These are phyloP conservation scores for Eptatretus burgeri DNA, from an alignment of 2,113 vertebrate genomes.

Conservation along the genomic window DNA sequence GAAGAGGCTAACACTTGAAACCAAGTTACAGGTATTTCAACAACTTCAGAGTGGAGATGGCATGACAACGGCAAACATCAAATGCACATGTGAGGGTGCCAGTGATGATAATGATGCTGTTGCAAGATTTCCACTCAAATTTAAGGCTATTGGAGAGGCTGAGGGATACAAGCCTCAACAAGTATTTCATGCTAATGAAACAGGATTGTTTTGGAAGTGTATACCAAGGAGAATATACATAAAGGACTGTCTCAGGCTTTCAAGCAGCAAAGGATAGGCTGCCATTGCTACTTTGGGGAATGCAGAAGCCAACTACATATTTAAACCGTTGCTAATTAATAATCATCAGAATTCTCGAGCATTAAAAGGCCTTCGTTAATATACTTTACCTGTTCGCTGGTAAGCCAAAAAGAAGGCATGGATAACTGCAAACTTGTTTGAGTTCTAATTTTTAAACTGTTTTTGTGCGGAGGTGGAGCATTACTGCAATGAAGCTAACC, in stretches of 20 bases:
- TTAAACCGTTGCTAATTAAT: too few species aligned
- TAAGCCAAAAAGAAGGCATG: too few species aligned
- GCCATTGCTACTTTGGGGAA: neutral
- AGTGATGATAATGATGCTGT: neutral
- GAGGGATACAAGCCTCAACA: neutral
- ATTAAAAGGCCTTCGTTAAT: too few species aligned
- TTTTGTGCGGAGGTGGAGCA: too few species aligned
- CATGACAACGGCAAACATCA: neutral
- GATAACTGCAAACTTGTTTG: too few species aligned
- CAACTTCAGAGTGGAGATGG: neutral
- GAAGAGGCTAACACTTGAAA: too few species aligned
- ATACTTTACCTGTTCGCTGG: too few species aligned
- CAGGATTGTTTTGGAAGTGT: neutral
- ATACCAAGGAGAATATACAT: neutral
- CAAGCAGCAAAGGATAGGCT: conserved; percentile 1
- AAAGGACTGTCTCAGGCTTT: neutral
- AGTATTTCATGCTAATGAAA: conserved; percentile 1
- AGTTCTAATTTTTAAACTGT: too few species aligned
- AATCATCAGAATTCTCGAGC: too few species aligned
- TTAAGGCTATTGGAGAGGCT: neutral
- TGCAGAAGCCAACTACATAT: too few species aligned
- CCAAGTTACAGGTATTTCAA: neutral
- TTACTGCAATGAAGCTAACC: too few species aligned
- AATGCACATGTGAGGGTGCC: neutral
- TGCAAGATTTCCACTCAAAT: neutral